phyloP scores from a whole-genome alignment of 2,113 vertebrate species.

The Suricata suricatta region DNA sequence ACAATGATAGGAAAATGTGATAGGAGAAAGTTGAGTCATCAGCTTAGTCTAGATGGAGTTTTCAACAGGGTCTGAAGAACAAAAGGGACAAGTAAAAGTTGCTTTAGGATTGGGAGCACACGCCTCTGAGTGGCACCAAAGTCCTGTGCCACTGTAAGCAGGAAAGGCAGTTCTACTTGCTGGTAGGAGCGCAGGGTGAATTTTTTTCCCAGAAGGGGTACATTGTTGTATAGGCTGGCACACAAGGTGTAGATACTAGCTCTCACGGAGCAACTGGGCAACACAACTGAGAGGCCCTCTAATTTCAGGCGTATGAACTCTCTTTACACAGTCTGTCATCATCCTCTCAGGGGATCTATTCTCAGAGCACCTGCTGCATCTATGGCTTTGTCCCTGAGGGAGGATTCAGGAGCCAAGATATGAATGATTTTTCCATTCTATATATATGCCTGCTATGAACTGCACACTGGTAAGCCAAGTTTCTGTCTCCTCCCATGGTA shows the following conservation, averaged over 20 bases:
- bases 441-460: neutral
- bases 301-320: neutral
- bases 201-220: neutral
- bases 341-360: neutral
- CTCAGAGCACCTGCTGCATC: neutral
- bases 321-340: conserved; percentile 46
- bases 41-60: neutral
- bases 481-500: neutral
- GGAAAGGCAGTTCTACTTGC: too few species aligned
- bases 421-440: neutral
- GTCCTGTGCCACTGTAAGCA: too few species aligned
- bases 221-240: neutral
- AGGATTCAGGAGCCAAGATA: neutral
- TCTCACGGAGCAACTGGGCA: neutral
- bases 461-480: neutral
- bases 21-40: neutral
- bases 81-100: neutral
- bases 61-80: neutral
- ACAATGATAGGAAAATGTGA: neutral
- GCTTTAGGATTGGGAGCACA: neutral
- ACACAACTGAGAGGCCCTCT: neutral
- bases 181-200: neutral
- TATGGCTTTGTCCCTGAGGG: conserved; percentile 12
- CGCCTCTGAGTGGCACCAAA: neutral
- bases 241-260: neutral